Conservation (phyloP, 2,888 invertebrate genomes). For the Blastobasis adustella region DNA sequence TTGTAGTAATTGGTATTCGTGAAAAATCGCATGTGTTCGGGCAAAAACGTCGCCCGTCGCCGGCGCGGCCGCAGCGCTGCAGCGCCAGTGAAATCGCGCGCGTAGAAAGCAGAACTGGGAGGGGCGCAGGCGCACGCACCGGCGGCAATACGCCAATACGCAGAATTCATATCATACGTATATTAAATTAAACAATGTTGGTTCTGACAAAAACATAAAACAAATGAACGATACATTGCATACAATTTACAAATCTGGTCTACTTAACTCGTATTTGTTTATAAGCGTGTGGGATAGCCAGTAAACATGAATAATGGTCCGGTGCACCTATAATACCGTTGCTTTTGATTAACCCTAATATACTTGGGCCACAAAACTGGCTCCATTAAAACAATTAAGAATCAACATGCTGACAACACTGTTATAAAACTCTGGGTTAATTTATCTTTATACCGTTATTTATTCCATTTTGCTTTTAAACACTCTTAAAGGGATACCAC, state of each 20-base stretch:
- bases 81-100: conserved; percentile 67
- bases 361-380: conserved; percentile 13
- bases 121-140: conserved; percentile 37
- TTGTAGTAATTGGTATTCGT: conserved; percentile 29
- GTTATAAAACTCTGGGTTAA: conserved; percentile 11
- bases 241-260: too few relatives aligned
- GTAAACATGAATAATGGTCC: too few relatives aligned
- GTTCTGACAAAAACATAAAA: too few relatives aligned
- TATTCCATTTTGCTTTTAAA: conserved; percentile 12
- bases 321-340: not conserved
- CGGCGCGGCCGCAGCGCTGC: conserved; percentile 23
- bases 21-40: conserved; percentile 52
- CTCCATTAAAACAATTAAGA: conserved; percentile 33
- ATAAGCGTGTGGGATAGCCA: too few relatives aligned
- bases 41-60: conserved; percentile 35
- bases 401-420: conserved; percentile 16
- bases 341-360: not conserved
- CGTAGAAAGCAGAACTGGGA: conserved; percentile 72
- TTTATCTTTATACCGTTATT: conserved; percentile 14
- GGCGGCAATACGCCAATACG: conserved; percentile 38
- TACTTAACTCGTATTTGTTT: too few relatives aligned
- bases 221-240: too few relatives aligned
- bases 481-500: conserved; percentile 1
- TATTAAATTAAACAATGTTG: not conserved
- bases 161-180: conserved; percentile 19